Evolutionary conservation across 1,140 invertebrate species (phyloP), one percentile per base, ranked within the genome.

Genomic region (Lamellibrachia luymesi): DNA sequence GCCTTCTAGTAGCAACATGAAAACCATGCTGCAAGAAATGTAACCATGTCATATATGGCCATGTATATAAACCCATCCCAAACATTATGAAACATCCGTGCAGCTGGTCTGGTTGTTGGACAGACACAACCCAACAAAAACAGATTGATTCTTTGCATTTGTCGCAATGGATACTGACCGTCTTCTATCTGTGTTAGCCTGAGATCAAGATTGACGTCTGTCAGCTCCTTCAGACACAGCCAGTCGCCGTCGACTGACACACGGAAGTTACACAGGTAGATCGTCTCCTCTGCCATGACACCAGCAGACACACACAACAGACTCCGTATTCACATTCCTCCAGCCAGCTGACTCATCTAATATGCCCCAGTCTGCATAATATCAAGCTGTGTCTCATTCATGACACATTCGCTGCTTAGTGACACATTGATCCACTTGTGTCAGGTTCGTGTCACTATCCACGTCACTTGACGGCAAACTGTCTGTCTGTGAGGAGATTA

Each of bases 191-290:
- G 64, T 10, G 64, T 80, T 10, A 80, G 64, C 17, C 64, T 80
- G 51, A 51, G 13, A 51, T 94, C 64, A 90, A 93, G 27, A 25
- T 93, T 89, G 10, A 94, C 92, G 90, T 98, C 98, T 94, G 98
- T 98, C 90, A 99, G 97, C 96, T 99, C 98, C 95, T 98, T 98
- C 50, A 99, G 96, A 96, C 98, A 99, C n/a, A 99, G 97, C 98
- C 98, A 99, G 96, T 99, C 98, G 52, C 98, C 98, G 95, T 99
- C 98, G 13, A 99, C 98, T 50, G 98, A 99, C 0, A 99, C 98
- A 51, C 98, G 98, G 96, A 99, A 99, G 96, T 99, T 99, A 97
- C 98, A 99, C 95, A 99, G 96, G 96, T 99, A 99, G 95, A 99
- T 99, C 25, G 98, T 99, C 96, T 99, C 98, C 96, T 99, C 98